phyloP scores from a whole-genome alignment of 1,140 invertebrate genomes.

The Ceratina australensis region DNA sequence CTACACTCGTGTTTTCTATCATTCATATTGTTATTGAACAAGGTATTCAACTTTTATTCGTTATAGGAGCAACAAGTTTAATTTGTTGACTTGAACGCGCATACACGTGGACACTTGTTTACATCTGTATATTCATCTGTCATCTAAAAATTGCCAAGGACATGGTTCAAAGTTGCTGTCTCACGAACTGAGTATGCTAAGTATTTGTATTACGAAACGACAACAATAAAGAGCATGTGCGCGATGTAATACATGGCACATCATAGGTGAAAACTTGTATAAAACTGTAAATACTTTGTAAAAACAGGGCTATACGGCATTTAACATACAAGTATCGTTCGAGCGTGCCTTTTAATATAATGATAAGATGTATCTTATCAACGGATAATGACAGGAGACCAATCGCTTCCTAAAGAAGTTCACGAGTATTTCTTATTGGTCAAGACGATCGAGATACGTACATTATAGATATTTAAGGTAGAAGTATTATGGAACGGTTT shows the following conservation, averaged over 20 bases:
- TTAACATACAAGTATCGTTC: too few species aligned
- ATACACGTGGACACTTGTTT: neutral
- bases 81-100: neutral
- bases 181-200: neutral
- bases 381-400: neutral
- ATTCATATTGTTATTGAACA: neutral
- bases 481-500: too few species aligned
- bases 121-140: neutral
- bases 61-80: neutral
- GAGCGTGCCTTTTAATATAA: conserved; percentile 3
- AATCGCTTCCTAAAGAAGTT: neutral
- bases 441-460: neutral
- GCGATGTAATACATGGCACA: too few species aligned
- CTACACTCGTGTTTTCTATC: neutral
- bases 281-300: too few species aligned
- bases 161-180: neutral
- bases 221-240: neutral
- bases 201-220: conserved; percentile 17
- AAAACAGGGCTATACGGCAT: too few species aligned
- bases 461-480: too few species aligned
- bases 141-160: conserved; percentile 38
- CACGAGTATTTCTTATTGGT: neutral
- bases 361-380: conserved; percentile 23
- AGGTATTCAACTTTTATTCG: neutral
- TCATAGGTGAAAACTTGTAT: too few species aligned